Conservation (phyloP, 2,113 vertebrate species). For the Vulpes vulpes region DNA sequence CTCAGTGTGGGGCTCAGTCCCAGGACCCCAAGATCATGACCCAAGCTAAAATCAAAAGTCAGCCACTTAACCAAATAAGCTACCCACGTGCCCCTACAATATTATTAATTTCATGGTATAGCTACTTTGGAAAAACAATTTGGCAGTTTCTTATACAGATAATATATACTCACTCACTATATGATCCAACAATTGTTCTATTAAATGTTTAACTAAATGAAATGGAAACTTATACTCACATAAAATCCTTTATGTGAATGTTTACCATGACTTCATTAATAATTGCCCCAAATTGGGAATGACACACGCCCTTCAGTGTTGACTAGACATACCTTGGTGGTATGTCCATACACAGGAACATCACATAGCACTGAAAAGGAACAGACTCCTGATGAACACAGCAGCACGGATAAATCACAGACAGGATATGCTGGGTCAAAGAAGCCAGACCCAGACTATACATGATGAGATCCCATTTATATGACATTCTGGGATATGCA, state of each 20-base stretch:
- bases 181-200: neutral
- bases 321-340: neutral
- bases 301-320: neutral
- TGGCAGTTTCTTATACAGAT: neutral
- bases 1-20: neutral
- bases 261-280: neutral
- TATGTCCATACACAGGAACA: neutral
- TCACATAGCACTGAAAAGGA: neutral
- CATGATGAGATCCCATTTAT: neutral
- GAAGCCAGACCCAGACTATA: neutral
- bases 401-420: neutral
- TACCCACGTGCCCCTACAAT: neutral
- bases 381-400: neutral
- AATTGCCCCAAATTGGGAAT: neutral
- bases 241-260: neutral
- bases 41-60: neutral
- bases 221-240: neutral
- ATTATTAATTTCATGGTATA: neutral
- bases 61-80: neutral
- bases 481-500: neutral
- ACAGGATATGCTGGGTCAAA: neutral
- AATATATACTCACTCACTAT: neutral
- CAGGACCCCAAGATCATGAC: neutral
- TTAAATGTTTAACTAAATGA: neutral
- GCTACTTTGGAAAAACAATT: neutral